These are phyloP conservation scores for Hydrozoanthus gracilis DNA, from an alignment of 92 coral and sea anemone species.

Conservation along the genomic window DNA sequence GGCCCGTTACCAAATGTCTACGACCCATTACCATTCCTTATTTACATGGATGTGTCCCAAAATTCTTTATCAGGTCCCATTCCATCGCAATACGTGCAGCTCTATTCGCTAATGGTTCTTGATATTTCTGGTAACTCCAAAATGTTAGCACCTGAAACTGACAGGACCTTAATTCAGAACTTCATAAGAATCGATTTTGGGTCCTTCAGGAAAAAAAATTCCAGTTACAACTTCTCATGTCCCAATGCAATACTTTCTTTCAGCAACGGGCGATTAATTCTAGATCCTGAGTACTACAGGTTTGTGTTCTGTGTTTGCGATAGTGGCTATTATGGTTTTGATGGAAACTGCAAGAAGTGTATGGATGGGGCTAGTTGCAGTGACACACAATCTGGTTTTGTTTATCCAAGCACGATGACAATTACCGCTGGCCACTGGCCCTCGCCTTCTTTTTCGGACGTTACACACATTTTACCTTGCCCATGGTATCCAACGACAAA, in stretches of 20 bases:
- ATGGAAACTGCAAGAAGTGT: conserved; percentile 62
- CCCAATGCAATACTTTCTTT: conserved; percentile 59
- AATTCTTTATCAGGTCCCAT: conserved; percentile 55
- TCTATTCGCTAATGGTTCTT: conserved; percentile 52
- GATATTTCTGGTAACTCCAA: conserved; percentile 74
- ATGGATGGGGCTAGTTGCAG: conserved; percentile 62
- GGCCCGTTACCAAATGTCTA: conserved; percentile 46
- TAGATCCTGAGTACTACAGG: conserved; percentile 64
- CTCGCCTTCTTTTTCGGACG: conserved; percentile 56
- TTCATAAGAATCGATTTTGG: conserved; percentile 37
- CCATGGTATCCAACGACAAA: background rate
- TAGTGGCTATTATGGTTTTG: conserved; percentile 58
- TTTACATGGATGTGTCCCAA: conserved; percentile 53
- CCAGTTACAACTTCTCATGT: conserved; percentile 46
- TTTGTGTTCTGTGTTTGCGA: conserved; percentile 66
- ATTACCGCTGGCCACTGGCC: conserved; percentile 65
- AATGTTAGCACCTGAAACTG: conserved; percentile 48
- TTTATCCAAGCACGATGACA: conserved; percentile 57
- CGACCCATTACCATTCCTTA: conserved; percentile 26
- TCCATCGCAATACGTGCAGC: conserved; percentile 44
- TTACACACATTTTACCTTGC: conserved; percentile 60
- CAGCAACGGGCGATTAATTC: conserved; percentile 62
- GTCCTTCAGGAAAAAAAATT: conserved; percentile 20
- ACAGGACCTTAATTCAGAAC: conserved; percentile 31
- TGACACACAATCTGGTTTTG: conserved; percentile 11